Conservation (phyloP, 1,140 invertebrate species). For the Copidosoma floridanum region DNA sequence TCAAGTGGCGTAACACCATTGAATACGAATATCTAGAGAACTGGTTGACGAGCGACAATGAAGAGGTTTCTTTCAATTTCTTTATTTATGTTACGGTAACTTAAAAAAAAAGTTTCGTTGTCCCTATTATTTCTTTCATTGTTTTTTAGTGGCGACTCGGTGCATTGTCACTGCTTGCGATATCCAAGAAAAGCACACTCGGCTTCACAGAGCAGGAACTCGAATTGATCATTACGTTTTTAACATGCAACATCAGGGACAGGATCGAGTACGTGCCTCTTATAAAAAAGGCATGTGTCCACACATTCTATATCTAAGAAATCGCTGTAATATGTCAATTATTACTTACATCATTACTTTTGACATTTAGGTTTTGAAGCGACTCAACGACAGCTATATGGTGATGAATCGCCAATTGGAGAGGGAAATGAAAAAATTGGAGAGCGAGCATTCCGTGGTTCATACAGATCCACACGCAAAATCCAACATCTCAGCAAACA, state of each 20-base stretch:
- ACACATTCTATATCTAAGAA: not conserved
- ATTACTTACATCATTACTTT: constrained; percentile 9
- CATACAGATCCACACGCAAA: not conserved
- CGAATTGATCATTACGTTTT: constrained; percentile 65
- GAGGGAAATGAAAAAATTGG: constrained; percentile 26
- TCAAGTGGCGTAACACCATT: constrained; percentile 47
- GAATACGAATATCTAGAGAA: constrained; percentile 42
- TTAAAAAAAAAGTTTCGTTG: no score
- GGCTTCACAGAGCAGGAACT: constrained; percentile 64
- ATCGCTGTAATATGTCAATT: constrained; percentile 15
- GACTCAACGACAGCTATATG: constrained; percentile 43
- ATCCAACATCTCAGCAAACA: constrained; percentile 15
- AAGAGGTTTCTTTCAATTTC: constrained; percentile 44
- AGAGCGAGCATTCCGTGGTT: not conserved
- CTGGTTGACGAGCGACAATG: constrained; percentile 47
- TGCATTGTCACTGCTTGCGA: constrained; percentile 69
- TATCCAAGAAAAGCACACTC: constrained; percentile 75
- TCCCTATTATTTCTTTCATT: constrained; percentile 1
- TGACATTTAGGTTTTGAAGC: constrained; percentile 39
- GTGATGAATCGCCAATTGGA: constrained; percentile 34
- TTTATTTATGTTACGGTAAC: no score
- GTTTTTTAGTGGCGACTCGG: constrained; percentile 50
- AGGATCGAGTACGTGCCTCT: constrained; percentile 64
- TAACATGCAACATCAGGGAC: constrained; percentile 70
- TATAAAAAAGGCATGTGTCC: constrained; percentile 62